These are phyloP conservation scores for Creontiades dilutus DNA, from an alignment of 2,888 invertebrate species.

Conservation along the genomic window DNA sequence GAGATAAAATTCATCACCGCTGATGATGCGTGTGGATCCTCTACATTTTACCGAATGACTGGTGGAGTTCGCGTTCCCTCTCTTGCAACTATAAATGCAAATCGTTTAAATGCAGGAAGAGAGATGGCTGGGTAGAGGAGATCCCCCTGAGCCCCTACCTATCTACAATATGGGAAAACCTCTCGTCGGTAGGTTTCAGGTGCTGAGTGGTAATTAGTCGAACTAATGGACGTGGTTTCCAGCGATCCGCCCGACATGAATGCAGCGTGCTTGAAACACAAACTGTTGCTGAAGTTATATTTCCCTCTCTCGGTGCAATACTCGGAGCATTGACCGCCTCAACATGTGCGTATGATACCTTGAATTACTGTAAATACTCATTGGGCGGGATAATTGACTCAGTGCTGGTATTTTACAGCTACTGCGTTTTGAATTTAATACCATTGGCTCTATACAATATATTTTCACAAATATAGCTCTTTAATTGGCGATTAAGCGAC, in stretches of 20 bases:
- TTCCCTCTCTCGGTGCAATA: background rate
- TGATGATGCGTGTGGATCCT: too few species aligned
- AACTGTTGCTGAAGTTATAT: constrained; percentile 2
- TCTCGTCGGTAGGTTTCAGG: background rate
- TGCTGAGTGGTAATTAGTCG: constrained; percentile 25
- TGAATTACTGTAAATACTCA: too few species aligned
- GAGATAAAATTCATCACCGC: too few species aligned
- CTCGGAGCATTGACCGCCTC: too few species aligned
- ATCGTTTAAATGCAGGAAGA: background rate
- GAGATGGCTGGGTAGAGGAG: background rate
- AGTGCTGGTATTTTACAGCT: too few species aligned
- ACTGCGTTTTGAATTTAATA: too few species aligned
- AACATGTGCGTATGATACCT: too few species aligned
- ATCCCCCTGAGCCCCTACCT: background rate
- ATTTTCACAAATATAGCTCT: too few species aligned
- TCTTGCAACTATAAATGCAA: background rate
- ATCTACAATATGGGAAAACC: constrained; percentile 18
- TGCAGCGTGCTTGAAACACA: background rate
- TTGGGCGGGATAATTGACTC: too few species aligned
- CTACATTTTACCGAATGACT: too few species aligned
- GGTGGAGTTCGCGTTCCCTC: background rate
- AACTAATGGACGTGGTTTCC: constrained; percentile 10
- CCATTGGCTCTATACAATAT: too few species aligned
- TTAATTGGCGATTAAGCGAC: too few species aligned
- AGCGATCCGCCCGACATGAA: background rate